A percentile compares a stretch with the other conserved stretches of the same genome.
These are phyloP conservation scores for Bothrops jararaca DNA, from an alignment of 2,113 vertebrate genomes.

Conservation along the genomic window DNA sequence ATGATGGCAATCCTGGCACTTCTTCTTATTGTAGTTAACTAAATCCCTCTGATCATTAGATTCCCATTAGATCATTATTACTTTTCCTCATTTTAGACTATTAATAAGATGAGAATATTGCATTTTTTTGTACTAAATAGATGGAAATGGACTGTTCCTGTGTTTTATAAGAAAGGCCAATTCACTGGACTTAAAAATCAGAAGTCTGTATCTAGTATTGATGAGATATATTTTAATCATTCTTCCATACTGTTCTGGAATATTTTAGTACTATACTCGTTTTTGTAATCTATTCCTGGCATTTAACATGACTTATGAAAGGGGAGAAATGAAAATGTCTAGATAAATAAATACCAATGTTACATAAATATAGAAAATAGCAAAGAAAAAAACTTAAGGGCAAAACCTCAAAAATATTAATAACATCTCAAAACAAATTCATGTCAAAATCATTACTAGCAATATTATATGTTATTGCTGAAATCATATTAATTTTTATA, in stretches of 20 bases:
- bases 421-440: neutral
- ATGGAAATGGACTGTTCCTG: neutral
- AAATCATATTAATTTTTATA: neutral
- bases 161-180: neutral
- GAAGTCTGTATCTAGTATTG: neutral
- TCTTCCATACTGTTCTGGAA: neutral
- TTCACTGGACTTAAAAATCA: neutral
- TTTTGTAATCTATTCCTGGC: neutral
- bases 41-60: neutral
- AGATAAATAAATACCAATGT: neutral
- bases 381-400: neutral
- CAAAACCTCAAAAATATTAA: neutral
- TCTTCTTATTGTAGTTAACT: neutral
- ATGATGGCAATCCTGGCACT: neutral
- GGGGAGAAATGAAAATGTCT: neutral
- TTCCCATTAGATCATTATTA: neutral
- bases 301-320: neutral
- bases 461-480: neutral
- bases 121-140: neutral
- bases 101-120: neutral
- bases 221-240: neutral
- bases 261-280: neutral
- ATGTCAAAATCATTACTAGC: neutral
- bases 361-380: neutral
- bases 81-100: neutral